These are phyloP conservation scores for Alsophila aescularia DNA, from an alignment of 2,888 invertebrate species.

Conservation along the genomic window DNA sequence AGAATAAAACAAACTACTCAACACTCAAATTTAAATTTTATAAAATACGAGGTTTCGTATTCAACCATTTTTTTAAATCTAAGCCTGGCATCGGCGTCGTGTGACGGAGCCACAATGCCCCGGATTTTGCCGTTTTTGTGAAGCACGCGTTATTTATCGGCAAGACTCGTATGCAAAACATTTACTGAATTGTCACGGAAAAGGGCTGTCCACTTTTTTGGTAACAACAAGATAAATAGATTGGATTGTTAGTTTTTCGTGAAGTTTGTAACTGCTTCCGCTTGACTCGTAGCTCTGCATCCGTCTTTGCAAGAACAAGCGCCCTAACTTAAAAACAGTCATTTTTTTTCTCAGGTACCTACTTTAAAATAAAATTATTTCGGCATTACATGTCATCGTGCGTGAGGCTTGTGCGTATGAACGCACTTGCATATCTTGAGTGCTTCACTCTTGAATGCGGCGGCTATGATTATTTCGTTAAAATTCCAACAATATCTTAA, in stretches of 20 bases:
- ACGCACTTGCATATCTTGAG: too few species aligned
- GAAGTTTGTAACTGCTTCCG: not conserved
- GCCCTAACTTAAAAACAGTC: too few species aligned
- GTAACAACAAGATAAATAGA: not conserved
- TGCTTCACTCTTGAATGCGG: too few species aligned
- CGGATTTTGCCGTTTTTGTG: slow-evolving; percentile 56
- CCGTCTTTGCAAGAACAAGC: too few species aligned
- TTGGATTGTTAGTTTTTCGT: not conserved
- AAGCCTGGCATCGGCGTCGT: slow-evolving; percentile 28
- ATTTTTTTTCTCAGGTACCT: too few species aligned
- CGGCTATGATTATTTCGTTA: not conserved
- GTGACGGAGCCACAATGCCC: slow-evolving; percentile 61
- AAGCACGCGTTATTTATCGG: slow-evolving; percentile 65
- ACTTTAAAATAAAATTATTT: too few species aligned
- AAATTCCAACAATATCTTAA: not conserved
- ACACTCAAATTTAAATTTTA: slow-evolving; percentile 11
- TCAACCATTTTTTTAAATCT: slow-evolving; percentile 27
- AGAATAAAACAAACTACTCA: not conserved
- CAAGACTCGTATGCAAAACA: slow-evolving; percentile 68
- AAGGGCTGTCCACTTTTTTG: slow-evolving; percentile 52
- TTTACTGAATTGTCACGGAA: slow-evolving; percentile 58
- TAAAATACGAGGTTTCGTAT: slow-evolving; percentile 5
- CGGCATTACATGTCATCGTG: too few species aligned
- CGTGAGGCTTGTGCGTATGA: too few species aligned
- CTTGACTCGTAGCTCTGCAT: too few species aligned